These are phyloP conservation scores for Pseudochirops corinnae DNA, from an alignment of 2,797 vertebrate genomes.

Conservation along the genomic window DNA sequence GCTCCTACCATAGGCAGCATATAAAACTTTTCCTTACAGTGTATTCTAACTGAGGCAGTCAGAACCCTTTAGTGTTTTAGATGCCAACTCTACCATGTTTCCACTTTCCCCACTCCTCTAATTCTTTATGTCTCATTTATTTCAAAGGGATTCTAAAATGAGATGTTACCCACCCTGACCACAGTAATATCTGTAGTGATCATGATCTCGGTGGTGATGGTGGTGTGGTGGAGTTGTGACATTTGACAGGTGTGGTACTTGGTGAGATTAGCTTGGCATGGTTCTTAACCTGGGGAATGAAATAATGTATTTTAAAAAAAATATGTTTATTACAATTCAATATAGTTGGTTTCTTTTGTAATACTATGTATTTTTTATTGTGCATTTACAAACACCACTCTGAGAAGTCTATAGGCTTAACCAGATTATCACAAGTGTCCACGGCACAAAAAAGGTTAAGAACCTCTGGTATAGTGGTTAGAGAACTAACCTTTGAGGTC, in stretches of 20 bases:
- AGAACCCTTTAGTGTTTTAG: not conserved
- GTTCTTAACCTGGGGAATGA: not conserved
- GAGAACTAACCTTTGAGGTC: not conserved
- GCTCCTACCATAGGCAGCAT: not conserved
- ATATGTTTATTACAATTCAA: not conserved
- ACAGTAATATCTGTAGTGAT: slow-evolving; percentile 4
- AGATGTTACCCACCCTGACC: not conserved
- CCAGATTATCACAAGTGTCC: not conserved
- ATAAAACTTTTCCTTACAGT: not conserved
- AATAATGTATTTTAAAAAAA: not conserved
- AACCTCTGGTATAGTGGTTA: not conserved
- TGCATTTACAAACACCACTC: not conserved
- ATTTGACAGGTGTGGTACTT: not conserved
- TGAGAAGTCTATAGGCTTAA: not conserved
- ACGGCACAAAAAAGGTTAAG: not conserved
- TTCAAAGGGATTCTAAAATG: slow-evolving; percentile 29
- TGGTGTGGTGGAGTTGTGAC: not conserved
- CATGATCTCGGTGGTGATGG: not conserved
- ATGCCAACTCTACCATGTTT: not conserved
- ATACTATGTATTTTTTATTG: not conserved
- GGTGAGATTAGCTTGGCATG: not conserved
- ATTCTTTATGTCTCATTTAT: slow-evolving; percentile 23
- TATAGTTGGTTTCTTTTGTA: not conserved
- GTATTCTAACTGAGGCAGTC: not conserved
- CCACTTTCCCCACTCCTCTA: not conserved